A percentile compares a stretch with the other conserved stretches of the same genome.
These are phyloP conservation scores for Tolypeutes matacus DNA, from an alignment of 2,797 vertebrate genomes.

Conservation along the genomic window DNA sequence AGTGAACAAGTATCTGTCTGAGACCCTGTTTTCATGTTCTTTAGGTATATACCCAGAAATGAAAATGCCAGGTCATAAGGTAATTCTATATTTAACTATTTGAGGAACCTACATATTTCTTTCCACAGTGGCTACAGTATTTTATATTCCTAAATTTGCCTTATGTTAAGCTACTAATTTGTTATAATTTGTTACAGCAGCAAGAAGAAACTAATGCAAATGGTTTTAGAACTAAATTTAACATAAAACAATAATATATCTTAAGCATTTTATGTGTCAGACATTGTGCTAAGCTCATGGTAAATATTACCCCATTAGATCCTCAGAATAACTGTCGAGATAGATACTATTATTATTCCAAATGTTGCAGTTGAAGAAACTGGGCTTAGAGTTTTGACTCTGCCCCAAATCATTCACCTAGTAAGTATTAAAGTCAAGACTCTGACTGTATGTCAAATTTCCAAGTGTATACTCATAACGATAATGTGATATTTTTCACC, in stretches of 20 bases:
- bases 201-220: not conserved
- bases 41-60: no score
- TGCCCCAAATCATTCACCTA: not conserved
- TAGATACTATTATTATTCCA: not conserved
- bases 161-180: not conserved
- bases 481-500: not conserved
- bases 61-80: no score
- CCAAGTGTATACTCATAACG: not conserved
- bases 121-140: no score
- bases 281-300: not conserved
- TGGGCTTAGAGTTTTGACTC: slow-evolving; percentile 12
- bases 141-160: no score
- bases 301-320: not conserved
- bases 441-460: not conserved
- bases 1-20: not conserved
- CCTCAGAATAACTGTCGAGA: not conserved
- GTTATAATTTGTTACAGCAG: not conserved
- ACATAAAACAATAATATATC: slow-evolving; percentile 2
- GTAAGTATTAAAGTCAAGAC: not conserved
- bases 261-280: not conserved
- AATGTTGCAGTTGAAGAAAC: not conserved
- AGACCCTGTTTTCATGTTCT: no score
- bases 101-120: no score
- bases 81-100: no score
- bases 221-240: slow-evolving; percentile 1